Evolutionary conservation across 2,888 invertebrate species (phyloP).

Genomic region (Tenthredo livida): DNA sequence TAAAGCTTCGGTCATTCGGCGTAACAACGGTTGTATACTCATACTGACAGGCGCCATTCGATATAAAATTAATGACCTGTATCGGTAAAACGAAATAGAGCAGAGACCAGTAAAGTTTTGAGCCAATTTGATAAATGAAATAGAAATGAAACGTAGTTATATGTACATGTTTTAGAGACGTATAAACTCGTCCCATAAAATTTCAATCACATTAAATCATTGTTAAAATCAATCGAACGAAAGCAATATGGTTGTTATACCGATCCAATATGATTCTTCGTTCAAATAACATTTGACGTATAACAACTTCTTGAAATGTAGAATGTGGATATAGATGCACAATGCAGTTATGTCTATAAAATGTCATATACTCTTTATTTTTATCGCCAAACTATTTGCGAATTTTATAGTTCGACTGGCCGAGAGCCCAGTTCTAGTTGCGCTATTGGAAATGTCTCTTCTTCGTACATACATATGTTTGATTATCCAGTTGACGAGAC

Average conservation of each 20-base stretch:
- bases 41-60: constrained; percentile 13
- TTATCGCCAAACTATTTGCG: neutral
- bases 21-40: neutral
- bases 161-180: neutral
- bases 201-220: constrained; percentile 7
- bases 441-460: neutral
- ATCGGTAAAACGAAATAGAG: constrained; percentile 30
- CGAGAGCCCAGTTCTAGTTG: too few relatives aligned
- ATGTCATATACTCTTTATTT: neutral
- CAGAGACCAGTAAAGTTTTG: neutral
- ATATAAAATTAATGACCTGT: constrained; percentile 33
- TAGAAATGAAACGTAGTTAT: neutral
- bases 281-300: neutral
- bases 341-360: neutral
- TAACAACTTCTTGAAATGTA: neutral
- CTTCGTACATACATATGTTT: neutral
- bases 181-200: neutral
- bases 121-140: constrained; percentile 36
- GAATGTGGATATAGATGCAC: neutral
- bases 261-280: neutral
- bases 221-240: constrained; percentile 1
- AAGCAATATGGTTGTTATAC: neutral
- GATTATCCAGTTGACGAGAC: neutral
- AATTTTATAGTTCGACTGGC: neutral
- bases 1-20: neutral